Conservation (phyloP, 2,888 invertebrate genomes). For the Parnassius apollo region DNA sequence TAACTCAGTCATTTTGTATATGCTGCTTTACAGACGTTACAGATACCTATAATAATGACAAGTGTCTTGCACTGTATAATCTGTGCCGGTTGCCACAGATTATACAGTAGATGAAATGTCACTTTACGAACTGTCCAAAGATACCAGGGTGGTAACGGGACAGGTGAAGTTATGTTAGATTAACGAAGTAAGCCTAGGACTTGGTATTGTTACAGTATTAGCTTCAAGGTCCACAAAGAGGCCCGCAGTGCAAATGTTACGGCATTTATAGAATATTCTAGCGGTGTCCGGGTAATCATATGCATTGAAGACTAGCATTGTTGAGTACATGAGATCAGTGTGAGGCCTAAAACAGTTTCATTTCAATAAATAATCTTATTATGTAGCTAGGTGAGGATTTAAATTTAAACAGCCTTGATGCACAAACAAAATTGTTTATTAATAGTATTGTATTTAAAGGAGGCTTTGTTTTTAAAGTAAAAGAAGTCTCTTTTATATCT, state of each 20-base stretch:
- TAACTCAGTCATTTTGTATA: neutral
- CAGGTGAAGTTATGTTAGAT: slow-evolving; percentile 21
- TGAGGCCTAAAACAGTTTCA: too few species aligned
- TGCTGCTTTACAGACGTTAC: neutral
- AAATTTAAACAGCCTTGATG: too few species aligned
- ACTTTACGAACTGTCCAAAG: slow-evolving; percentile 21
- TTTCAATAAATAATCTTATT: too few species aligned
- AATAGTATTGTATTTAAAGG: too few species aligned
- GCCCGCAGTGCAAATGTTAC: slow-evolving; percentile 13
- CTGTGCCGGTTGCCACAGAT: slow-evolving; percentile 9
- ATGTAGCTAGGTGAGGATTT: too few species aligned
- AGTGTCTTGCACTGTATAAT: neutral
- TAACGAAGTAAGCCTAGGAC: slow-evolving; percentile 21
- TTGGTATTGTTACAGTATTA: slow-evolving; percentile 23
- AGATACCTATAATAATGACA: neutral
- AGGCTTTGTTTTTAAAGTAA: too few species aligned
- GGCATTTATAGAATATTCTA: slow-evolving; percentile 25
- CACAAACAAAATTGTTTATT: too few species aligned
- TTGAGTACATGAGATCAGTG: neutral
- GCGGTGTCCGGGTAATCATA: neutral
- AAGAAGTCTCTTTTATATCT: too few species aligned
- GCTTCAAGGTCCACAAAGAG: slow-evolving; percentile 22
- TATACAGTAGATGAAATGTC: slow-evolving; percentile 19
- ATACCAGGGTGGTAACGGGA: slow-evolving; percentile 3
- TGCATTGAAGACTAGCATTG: slow-evolving; percentile 4